Base-by-base conservation (phyloP, 2,113 vertebrate species). In the Phainopepla nitens region DNA sequence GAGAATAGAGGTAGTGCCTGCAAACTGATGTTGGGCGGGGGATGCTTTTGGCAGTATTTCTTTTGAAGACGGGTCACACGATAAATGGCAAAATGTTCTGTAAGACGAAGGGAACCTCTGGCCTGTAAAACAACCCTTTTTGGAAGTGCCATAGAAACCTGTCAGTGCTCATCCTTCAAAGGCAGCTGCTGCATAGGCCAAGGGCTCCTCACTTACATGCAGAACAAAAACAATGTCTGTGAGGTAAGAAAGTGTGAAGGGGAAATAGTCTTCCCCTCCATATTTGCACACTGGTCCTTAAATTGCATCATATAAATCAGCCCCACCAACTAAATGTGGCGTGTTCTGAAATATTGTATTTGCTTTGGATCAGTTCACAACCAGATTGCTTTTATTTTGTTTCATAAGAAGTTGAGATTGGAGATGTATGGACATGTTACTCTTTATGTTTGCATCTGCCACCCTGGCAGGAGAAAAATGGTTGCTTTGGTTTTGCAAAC, bases 281-380 rank as follows among this genome's bases (percentile, higher is more conserved):
- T 73, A 57, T 91, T 89, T 91, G 83, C 90, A 87, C 83, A 39
- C 73, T 87, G 65, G 56, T 89, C 78, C 85, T 89, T 68, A 82
- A 88, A 89, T 85, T 95, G 86, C 41, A 14, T 66, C 56, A 29
- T 58, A 93, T 91, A 91, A 95, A 95, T 96, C 97, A 96, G 82
- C 42, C 41, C 83, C 82, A 88, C 72, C 72, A 72, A 93, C 66
- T 33, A 68, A 94, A 95, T 41, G 80, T 51, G 66, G 95, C 51
- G 4, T 66, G 77, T 77, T 94, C 90, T 96, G 90, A 97, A 95
- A 96, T 96, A 96, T 61, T 89, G 86, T 96, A 89, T 93, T 97
- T 96, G 93, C 86, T 97, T 69, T 97, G 96, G 93, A 96, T 97
- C 97, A 96, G 85, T 96, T 97, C 97, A 97, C 96, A 94, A 96